Percentiles rank a stretch among this genome's conserved stretches.
Evolutionary conservation across 64 coral and sea anemone genomes (phyloP).

Genomic region (Stichodactyla mertensii): DNA sequence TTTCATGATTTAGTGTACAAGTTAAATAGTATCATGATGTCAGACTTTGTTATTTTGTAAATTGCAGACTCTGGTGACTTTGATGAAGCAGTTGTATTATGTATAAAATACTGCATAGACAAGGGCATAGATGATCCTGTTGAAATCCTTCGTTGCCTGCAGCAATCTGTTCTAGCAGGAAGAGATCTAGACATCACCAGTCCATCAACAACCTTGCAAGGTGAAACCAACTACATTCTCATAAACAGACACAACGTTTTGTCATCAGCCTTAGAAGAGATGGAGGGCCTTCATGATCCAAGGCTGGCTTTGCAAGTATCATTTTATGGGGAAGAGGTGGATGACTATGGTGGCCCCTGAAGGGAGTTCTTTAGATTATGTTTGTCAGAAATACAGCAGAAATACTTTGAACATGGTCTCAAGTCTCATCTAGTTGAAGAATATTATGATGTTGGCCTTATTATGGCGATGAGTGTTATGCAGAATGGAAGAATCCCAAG

Average conservation of each 20-base stretch:
- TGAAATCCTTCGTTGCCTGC: slow-evolving; percentile 26
- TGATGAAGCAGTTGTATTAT: background rate
- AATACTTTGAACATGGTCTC: slow-evolving; percentile 34
- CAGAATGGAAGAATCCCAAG: slow-evolving; percentile 44
- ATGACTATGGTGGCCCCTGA: slow-evolving; percentile 26
- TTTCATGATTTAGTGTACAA: background rate
- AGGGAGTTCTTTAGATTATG: slow-evolving; percentile 44
- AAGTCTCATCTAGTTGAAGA: slow-evolving; percentile 17
- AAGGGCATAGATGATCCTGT: slow-evolving; percentile 9
- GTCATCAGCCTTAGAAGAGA: slow-evolving; percentile 25
- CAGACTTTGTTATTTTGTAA: background rate
- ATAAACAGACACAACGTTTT: slow-evolving; percentile 25
- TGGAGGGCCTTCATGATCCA: slow-evolving; percentile 9
- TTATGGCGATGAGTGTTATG: slow-evolving; percentile 41
- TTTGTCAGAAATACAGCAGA: slow-evolving; percentile 40
- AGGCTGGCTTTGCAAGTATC: slow-evolving; percentile 25
- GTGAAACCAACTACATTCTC: slow-evolving; percentile 17
- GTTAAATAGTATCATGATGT: slow-evolving; percentile 1
- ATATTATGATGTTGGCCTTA: slow-evolving; percentile 28
- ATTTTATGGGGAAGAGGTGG: slow-evolving; percentile 56
- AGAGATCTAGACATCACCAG: slow-evolving; percentile 19
- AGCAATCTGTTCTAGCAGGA: slow-evolving; percentile 16
- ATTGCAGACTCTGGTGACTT: slow-evolving; percentile 15
- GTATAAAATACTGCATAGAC: background rate
- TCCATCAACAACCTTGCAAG: background rate